Evolutionary conservation across 2,888 invertebrate genomes (phyloP), one percentile per base, ranked within the genome.

Genomic region (Horisme vitalbata): DNA sequence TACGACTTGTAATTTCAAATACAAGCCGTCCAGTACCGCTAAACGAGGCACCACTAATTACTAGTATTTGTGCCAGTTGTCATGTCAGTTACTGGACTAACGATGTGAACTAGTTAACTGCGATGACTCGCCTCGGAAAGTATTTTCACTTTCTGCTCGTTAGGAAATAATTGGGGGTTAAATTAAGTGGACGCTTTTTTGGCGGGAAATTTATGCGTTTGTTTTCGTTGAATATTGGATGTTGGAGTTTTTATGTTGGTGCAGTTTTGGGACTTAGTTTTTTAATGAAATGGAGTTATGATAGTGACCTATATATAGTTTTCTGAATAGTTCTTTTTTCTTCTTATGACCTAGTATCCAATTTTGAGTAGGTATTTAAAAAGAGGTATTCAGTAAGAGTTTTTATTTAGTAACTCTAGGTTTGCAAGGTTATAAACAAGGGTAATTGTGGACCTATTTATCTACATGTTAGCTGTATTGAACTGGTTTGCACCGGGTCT

Each of bases 51-150:
- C 35, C 41, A 41, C 43, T 53, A 56, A 57, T 57, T 44, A 57
- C 49, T 23, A 30, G 44, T 49, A 39, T 35, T 43, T 46, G 26
- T 35, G 14, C 20, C 30, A 46, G 45, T 34, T 27, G 51, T 41
- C 56, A 57, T 34, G 53, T 46, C 56, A 54, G 56, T 53, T 12
- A 24, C 26, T 47, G 28, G 37, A 37, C 54, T 57, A 57, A 57
- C 51, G 56, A 57, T 33, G 36, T 9, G 41, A 41, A 53, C 53
- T 52, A 48, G 46, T 47, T 50, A 45, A 44, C 39, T 39, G 21
- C 44, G 39, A 49, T 45, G 49, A 48, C 48, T 48, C 43, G 48
- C 26, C 23, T 10, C 41, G 28, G 45, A 38, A 45, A 45, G 45
- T 46, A 48, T 44, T 49, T 49, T 49, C 35, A 26, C 48, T 48